These are phyloP conservation scores for Xiphias gladius DNA, from an alignment of 2,113 vertebrate genomes.

Conservation along the genomic window DNA sequence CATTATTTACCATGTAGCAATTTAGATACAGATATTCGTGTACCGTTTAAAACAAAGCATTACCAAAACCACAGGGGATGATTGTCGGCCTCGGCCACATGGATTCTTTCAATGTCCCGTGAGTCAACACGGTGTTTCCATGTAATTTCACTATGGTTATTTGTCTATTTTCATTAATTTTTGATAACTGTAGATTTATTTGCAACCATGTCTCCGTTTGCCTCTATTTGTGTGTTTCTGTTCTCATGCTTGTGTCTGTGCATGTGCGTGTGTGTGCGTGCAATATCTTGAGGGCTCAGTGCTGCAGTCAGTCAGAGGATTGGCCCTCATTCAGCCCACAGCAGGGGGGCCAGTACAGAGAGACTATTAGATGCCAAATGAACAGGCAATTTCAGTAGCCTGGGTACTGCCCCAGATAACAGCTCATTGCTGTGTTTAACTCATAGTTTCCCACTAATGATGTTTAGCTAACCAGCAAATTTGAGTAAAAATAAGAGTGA, in stretches of 20 bases:
- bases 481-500: constrained; percentile 7
- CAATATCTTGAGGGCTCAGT: constrained; percentile 19
- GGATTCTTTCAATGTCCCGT: not conserved
- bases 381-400: constrained; percentile 36
- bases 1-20: not conserved
- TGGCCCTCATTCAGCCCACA: constrained; percentile 55
- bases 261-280: not conserved
- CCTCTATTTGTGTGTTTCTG: not conserved
- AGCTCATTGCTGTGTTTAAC: constrained; percentile 37
- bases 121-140: not conserved
- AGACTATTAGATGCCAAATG: constrained; percentile 56
- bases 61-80: not conserved
- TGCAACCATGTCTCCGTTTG: not conserved
- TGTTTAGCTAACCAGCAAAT: constrained; percentile 31
- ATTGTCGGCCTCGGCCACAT: not conserved
- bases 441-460: constrained; percentile 28
- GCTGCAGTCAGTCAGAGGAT: constrained; percentile 48
- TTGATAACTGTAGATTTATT: constrained; percentile 2
- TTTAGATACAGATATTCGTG: not conserved
- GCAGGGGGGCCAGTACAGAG: constrained; percentile 38
- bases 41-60: too few relatives aligned
- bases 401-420: constrained; percentile 28
- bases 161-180: not conserved
- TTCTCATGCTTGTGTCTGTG: not conserved
- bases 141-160: not conserved